A percentile compares a stretch with the other conserved stretches of the same genome.
phyloP scores from a whole-genome alignment of 2,113 vertebrate species.

The Emydura subglobosa region DNA sequence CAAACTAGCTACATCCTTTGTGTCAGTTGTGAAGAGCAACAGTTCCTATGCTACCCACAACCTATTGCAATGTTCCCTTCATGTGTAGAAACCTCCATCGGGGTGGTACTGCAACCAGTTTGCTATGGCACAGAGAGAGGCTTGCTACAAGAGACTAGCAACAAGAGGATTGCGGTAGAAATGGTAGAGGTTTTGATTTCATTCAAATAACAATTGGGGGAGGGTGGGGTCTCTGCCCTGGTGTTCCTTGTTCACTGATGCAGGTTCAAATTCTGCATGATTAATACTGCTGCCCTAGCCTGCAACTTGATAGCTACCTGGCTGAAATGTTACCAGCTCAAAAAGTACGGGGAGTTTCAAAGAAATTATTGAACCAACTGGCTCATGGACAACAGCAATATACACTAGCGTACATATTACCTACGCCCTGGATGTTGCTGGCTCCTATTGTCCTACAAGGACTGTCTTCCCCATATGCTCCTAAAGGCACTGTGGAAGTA shows the following conservation, averaged over 20 bases:
- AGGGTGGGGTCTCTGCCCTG: too few relatives aligned
- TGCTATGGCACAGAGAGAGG: not conserved
- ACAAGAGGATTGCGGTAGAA: conserved; percentile 1
- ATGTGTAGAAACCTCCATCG: not conserved
- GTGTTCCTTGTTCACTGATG: not conserved
- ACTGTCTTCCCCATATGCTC: not conserved
- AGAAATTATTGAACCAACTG: conserved; percentile 10
- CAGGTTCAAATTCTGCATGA: not conserved
- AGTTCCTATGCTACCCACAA: not conserved
- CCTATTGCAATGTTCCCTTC: not conserved
- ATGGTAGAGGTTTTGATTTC: not conserved
- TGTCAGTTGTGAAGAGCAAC: not conserved
- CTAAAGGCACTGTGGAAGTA: conserved; percentile 21
- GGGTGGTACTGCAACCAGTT: not conserved
- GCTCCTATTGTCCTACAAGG: conserved; percentile 23
- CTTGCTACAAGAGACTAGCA: not conserved
- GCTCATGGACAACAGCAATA: conserved; percentile 9
- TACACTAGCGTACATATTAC: not conserved
- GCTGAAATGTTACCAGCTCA: not conserved
- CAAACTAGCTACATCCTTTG: too few relatives aligned
- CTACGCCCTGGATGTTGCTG: not conserved
- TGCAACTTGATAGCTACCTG: not conserved
- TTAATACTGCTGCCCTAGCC: not conserved
- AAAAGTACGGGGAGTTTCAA: conserved; percentile 20
- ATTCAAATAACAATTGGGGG: not conserved